A percentile compares a stretch with the other conserved stretches of the same genome.
Evolutionary conservation across 2,888 invertebrate species (phyloP).

Genomic region (Zhengitettix transpicula): DNA sequence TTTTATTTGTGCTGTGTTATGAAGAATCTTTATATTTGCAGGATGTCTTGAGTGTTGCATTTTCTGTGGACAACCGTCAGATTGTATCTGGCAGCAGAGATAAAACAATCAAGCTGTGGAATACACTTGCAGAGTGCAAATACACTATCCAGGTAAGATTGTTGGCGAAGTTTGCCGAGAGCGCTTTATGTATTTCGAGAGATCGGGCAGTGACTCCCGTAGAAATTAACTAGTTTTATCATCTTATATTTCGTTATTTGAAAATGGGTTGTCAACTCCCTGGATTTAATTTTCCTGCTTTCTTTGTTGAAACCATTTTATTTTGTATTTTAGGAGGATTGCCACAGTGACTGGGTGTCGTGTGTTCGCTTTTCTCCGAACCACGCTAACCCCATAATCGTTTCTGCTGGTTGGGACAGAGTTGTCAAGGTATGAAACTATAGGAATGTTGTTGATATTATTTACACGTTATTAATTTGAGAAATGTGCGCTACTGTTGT

Average conservation of each 20-base stretch:
- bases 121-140: constrained; percentile 48
- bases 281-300: no score
- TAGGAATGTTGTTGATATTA: no score
- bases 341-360: constrained; percentile 44
- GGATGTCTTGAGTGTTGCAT: constrained; percentile 46
- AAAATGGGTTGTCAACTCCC: no score
- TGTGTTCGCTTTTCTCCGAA: constrained; percentile 46
- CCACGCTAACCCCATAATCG: constrained; percentile 42
- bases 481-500: no score
- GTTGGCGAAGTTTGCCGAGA: no score
- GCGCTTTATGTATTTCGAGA: no score
- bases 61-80: constrained; percentile 47
- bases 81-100: constrained; percentile 47
- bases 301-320: no score
- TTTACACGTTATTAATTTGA: constrained; percentile 18
- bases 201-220: no score
- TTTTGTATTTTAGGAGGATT: constrained; percentile 19
- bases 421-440: constrained; percentile 38
- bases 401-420: constrained; percentile 45
- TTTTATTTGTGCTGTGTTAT: no score
- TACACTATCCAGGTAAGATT: constrained; percentile 42
- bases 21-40: constrained; percentile 13
- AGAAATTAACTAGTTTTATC: no score
- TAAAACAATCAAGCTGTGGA: constrained; percentile 47
- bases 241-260: no score